These are phyloP conservation scores for Drosophila putrida DNA, from an alignment of 2,888 invertebrate species.

Conservation along the genomic window DNA sequence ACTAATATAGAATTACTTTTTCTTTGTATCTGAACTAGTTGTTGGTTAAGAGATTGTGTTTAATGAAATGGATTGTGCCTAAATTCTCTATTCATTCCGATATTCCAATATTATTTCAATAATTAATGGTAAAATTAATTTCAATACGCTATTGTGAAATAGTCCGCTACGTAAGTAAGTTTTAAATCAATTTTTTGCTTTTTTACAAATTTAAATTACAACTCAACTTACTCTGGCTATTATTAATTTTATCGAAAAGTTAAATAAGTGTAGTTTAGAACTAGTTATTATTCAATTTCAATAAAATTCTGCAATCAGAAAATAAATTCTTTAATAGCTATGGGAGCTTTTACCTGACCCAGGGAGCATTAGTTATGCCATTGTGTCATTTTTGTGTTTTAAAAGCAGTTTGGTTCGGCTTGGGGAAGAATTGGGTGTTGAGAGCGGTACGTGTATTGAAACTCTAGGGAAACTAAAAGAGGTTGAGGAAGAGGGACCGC, in stretches of 20 bases:
- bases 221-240: not conserved
- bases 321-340: not conserved
- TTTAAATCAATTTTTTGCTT: not conserved
- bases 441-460: not conserved
- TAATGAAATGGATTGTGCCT: no score
- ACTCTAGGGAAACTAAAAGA: constrained; percentile 29
- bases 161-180: no score
- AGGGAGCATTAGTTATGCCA: constrained; percentile 11
- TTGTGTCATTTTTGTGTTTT: not conserved
- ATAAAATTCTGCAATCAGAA: not conserved
- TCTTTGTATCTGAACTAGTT: no score
- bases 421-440: not conserved
- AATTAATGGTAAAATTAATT: no score
- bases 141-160: no score
- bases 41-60: no score
- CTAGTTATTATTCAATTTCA: not conserved
- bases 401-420: constrained; percentile 1
- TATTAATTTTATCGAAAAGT: not conserved
- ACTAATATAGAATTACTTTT: no score
- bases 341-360: constrained; percentile 24
- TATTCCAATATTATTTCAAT: no score
- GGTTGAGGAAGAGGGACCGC: constrained; percentile 1
- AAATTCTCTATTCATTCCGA: no score
- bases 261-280: not conserved
- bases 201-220: not conserved